Evolutionary conservation across 1,140 invertebrate genomes (phyloP).

Genomic region (Bombus pascuorum): DNA sequence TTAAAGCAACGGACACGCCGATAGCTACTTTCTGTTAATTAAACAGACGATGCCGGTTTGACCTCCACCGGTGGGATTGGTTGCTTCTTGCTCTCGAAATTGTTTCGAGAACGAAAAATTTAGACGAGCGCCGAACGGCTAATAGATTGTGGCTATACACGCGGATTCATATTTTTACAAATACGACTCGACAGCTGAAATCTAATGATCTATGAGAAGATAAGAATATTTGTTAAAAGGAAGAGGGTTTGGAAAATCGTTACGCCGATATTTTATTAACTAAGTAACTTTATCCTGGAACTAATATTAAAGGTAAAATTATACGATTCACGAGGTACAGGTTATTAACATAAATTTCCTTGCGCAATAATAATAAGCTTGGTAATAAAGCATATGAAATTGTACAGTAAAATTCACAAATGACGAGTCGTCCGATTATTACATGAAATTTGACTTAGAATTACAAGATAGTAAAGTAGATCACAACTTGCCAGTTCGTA

Average conservation of each 20-base stretch:
- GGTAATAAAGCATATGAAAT: too few species aligned
- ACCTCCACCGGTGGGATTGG: not conserved
- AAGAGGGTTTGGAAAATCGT: too few species aligned
- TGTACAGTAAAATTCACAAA: too few species aligned
- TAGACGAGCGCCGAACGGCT: not conserved
- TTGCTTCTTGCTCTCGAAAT: not conserved
- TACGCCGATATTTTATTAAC: too few species aligned
- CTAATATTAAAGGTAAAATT: not conserved
- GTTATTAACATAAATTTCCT: not conserved
- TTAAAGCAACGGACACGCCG: not conserved
- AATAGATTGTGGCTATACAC: not conserved
- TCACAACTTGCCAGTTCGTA: too few species aligned
- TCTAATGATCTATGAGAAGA: too few species aligned
- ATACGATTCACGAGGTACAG: too few species aligned
- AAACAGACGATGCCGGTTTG: not conserved
- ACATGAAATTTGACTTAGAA: not conserved
- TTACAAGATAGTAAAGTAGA: too few species aligned
- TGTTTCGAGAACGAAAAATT: too few species aligned
- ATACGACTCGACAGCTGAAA: not conserved
- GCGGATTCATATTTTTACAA: not conserved
- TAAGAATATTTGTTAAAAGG: too few species aligned
- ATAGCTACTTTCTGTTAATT: slow-evolving; percentile 3
- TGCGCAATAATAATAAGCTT: too few species aligned
- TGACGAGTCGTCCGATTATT: not conserved
- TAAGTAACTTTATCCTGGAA: too few species aligned